Conservation (phyloP, 1,140 invertebrate genomes). For the Diachasmimorpha longicaudata region DNA sequence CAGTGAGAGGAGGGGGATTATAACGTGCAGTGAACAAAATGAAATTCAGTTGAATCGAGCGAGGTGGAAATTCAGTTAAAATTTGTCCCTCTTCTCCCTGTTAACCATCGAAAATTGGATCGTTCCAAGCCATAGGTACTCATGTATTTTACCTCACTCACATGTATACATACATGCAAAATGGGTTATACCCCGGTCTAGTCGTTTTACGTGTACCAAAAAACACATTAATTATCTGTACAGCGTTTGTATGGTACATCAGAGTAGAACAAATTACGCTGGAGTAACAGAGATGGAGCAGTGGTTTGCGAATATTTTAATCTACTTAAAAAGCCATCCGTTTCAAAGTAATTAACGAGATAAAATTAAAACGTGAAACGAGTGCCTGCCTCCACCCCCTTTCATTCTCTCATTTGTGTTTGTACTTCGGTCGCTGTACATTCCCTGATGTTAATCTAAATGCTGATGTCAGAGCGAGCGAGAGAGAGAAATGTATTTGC, state of each 20-base stretch:
- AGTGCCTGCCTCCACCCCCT: background rate
- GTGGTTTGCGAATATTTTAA: conserved; percentile 56
- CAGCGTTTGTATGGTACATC: conserved; percentile 16
- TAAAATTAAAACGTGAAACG: conserved; percentile 59
- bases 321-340: conserved; percentile 62
- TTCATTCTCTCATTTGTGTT: conserved; percentile 34
- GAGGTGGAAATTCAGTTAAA: conserved; percentile 41
- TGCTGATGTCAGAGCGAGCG: conserved; percentile 42
- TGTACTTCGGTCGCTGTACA: conserved; percentile 53
- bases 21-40: conserved; percentile 30
- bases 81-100: conserved; percentile 27
- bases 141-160: conserved; percentile 14
- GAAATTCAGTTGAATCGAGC: conserved; percentile 25
- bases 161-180: background rate
- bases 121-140: conserved; percentile 30
- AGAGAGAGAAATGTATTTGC: conserved; percentile 31
- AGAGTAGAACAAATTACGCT: background rate
- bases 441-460: conserved; percentile 59
- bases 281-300: background rate
- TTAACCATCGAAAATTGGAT: conserved; percentile 45
- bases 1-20: background rate
- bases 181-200: background rate
- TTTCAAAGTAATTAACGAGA: conserved; percentile 60
- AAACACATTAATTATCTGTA: conserved; percentile 60
- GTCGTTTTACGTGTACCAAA: conserved; percentile 29